Percentiles rank a stretch among this genome's conserved stretches.
Conservation (phyloP, 2,797 vertebrate species). For the Phaenicophaeus curvirostris region DNA sequence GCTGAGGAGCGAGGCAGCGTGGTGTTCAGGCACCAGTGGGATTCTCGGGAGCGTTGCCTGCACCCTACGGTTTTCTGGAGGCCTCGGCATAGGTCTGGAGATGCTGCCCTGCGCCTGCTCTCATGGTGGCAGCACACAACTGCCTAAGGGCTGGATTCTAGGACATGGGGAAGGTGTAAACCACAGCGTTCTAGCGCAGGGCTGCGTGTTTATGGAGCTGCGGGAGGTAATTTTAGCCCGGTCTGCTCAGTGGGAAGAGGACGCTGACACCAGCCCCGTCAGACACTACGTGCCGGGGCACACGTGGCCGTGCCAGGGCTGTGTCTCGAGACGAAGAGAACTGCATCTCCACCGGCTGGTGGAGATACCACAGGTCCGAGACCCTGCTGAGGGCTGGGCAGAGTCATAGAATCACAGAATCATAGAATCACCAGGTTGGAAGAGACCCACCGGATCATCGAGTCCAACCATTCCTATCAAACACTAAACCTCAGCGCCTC, state of each 20-base stretch:
- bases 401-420: no score
- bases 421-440: no score
- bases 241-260: background rate
- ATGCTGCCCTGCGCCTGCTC: background rate
- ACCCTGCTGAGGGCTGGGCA: background rate
- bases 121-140: background rate
- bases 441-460: no score
- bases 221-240: background rate
- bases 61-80: background rate
- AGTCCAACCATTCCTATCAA: no score
- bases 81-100: background rate
- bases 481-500: no score
- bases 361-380: background rate
- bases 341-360: background rate
- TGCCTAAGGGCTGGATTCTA: background rate
- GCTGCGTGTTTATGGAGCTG: background rate
- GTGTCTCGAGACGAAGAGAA: background rate
- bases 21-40: background rate
- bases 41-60: background rate
- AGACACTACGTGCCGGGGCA: background rate
- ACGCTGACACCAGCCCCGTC: background rate
- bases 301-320: accelerated
- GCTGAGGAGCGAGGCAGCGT: background rate
- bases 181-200: background rate
- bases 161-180: background rate